Evolutionary conservation across 2,113 vertebrate species (phyloP).

Genomic region (Tyto alba): DNA sequence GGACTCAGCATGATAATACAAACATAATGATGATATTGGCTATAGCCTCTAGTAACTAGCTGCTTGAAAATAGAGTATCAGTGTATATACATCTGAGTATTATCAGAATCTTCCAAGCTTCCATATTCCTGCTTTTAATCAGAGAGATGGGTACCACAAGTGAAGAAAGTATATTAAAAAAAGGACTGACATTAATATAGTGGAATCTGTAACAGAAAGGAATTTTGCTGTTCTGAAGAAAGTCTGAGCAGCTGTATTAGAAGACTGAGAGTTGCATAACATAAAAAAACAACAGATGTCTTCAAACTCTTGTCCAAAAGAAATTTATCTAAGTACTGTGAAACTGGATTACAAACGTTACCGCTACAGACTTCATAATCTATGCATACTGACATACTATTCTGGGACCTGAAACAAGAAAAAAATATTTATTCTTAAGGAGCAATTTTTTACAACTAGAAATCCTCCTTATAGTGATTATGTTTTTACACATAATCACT

Average conservation of each 20-base stretch:
- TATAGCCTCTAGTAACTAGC: background rate
- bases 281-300: background rate
- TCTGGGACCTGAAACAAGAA: background rate
- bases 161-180: background rate
- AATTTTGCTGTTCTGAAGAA: background rate
- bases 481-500: background rate
- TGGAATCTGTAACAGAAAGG: background rate
- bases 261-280: background rate
- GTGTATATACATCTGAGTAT: background rate
- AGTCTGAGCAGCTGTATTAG: background rate
- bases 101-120: background rate
- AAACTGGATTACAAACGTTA: background rate
- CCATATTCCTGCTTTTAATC: background rate
- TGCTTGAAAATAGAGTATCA: background rate
- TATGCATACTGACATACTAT: background rate
- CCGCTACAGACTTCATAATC: background rate
- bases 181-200: background rate
- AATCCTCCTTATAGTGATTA: background rate
- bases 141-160: background rate
- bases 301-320: background rate
- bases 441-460: background rate
- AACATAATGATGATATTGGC: constrained; percentile 13
- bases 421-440: background rate
- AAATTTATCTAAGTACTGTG: background rate
- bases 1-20: background rate